These are phyloP conservation scores for Trissolcus basalis DNA, from an alignment of 1,140 invertebrate species.

Conservation along the genomic window DNA sequence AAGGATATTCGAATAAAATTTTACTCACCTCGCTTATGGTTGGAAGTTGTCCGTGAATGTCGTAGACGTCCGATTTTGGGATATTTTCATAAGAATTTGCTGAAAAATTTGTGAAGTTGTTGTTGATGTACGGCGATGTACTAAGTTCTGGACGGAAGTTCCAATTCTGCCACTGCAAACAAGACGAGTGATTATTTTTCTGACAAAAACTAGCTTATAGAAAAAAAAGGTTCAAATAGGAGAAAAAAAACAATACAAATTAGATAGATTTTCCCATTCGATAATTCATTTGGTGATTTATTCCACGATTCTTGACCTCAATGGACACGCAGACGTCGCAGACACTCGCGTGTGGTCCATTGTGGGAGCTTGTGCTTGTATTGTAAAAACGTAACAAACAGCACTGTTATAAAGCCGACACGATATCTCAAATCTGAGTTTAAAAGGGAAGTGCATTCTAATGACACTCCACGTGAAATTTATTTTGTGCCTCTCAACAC, in stretches of 20 bases:
- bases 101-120: slow-evolving; percentile 56
- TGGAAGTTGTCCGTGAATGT: slow-evolving; percentile 71
- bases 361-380: slow-evolving; percentile 34
- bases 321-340: slow-evolving; percentile 42
- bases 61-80: slow-evolving; percentile 62
- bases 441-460: slow-evolving; percentile 30
- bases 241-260: too few species aligned
- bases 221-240: too few species aligned
- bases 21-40: slow-evolving; percentile 72
- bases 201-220: too few species aligned
- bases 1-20: slow-evolving; percentile 7
- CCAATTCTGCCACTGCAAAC: slow-evolving; percentile 71
- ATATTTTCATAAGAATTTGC: slow-evolving; percentile 59
- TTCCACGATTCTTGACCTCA: slow-evolving; percentile 62
- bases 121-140: slow-evolving; percentile 51
- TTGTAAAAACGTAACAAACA: slow-evolving; percentile 36
- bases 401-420: slow-evolving; percentile 32
- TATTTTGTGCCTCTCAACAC: slow-evolving; percentile 11
- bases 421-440: slow-evolving; percentile 55
- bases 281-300: slow-evolving; percentile 41
- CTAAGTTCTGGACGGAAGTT: slow-evolving; percentile 65
- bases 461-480: slow-evolving; percentile 48
- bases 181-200: slow-evolving; percentile 5
- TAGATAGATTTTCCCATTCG: too few species aligned
- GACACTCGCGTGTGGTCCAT: slow-evolving; percentile 71